phyloP scores from a whole-genome alignment of 2,797 vertebrate species.

The Hephaestus fuliginosus region DNA sequence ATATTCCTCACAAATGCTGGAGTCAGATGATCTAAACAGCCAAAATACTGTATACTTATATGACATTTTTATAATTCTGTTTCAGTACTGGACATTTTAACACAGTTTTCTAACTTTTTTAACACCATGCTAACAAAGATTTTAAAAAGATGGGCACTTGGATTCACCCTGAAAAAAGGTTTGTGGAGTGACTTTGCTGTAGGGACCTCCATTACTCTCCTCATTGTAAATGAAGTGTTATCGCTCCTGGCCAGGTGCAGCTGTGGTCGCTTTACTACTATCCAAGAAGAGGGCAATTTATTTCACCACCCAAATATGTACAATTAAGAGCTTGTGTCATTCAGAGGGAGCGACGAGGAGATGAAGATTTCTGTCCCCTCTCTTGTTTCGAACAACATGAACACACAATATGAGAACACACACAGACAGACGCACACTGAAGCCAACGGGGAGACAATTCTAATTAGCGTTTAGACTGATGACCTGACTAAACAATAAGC shows the following conservation, averaged over 20 bases:
- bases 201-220: conserved; percentile 24
- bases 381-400: conserved; percentile 10
- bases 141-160: conserved; percentile 19
- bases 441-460: conserved; percentile 56
- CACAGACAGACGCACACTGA: not conserved
- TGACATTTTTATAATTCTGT: not conserved
- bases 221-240: conserved; percentile 59
- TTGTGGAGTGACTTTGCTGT: conserved; percentile 14
- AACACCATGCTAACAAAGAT: conserved; percentile 3
- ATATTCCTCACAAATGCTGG: conserved; percentile 4
- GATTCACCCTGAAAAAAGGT: conserved; percentile 18
- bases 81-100: not conserved
- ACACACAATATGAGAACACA: conserved; percentile 24
- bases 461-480: conserved; percentile 72
- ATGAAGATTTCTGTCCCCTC: conserved; percentile 20
- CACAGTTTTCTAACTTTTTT: not conserved
- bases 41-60: not conserved
- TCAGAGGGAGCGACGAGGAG: conserved; percentile 28
- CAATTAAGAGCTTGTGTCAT: conserved; percentile 57
- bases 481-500: conserved; percentile 73
- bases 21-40: not conserved
- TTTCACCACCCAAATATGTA: conserved; percentile 56
- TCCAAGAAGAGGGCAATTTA: conserved; percentile 47
- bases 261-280: conserved; percentile 19
- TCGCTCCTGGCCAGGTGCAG: conserved; percentile 62